Evolutionary conservation across 2,797 vertebrate genomes (phyloP).

Genomic region (Meriones psammophilus): DNA sequence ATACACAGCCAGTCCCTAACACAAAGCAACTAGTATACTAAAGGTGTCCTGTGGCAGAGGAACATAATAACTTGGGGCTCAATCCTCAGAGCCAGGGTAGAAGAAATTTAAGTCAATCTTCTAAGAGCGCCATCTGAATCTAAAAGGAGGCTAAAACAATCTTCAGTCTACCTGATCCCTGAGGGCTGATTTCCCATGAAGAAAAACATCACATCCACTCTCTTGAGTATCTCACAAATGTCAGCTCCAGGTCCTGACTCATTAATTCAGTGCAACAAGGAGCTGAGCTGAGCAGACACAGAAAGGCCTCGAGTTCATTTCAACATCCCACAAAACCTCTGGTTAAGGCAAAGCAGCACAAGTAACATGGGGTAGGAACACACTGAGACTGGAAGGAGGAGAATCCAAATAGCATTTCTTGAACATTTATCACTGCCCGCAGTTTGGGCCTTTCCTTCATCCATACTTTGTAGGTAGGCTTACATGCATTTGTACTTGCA

Average conservation of each 20-base stretch:
- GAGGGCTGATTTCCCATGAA: constrained; percentile 38
- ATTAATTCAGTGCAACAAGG: constrained; percentile 42
- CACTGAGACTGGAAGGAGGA: neutral
- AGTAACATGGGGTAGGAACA: neutral
- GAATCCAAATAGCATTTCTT: neutral
- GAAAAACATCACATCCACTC: constrained; percentile 45
- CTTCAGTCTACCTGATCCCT: neutral
- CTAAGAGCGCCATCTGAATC: neutral
- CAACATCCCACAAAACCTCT: constrained; percentile 23
- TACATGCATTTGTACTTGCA: neutral
- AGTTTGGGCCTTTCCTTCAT: neutral
- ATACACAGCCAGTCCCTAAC: neutral
- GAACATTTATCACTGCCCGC: neutral
- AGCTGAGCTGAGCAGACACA: neutral
- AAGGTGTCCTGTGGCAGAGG: neutral
- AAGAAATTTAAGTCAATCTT: constrained; percentile 42
- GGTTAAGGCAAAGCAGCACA: neutral
- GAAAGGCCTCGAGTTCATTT: constrained; percentile 39
- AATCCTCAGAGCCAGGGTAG: neutral
- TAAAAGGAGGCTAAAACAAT: neutral
- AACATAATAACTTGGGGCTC: constrained; percentile 20
- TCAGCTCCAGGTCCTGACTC: constrained; percentile 53
- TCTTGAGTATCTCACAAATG: constrained; percentile 10
- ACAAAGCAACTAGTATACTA: constrained; percentile 6
- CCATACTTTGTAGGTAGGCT: neutral